A percentile compares a stretch with the other conserved stretches of the same genome.
These are phyloP conservation scores for Anhinga anhinga DNA, from an alignment of 2,113 vertebrate species.

Conservation along the genomic window DNA sequence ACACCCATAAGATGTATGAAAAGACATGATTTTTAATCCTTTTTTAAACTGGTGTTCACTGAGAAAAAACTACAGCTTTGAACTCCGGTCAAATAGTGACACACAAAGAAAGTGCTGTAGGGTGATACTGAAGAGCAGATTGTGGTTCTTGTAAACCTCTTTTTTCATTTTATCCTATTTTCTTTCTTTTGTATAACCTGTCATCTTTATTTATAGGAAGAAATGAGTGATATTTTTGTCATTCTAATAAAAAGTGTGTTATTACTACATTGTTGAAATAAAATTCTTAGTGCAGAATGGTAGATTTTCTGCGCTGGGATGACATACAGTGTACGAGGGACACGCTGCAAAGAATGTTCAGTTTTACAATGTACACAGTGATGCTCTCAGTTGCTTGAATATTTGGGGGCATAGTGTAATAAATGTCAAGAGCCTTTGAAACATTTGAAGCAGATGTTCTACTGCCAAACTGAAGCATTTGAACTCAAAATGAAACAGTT, in stretches of 20 bases:
- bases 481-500: conserved; percentile 64
- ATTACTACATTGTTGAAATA: not conserved
- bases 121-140: not conserved
- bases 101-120: not conserved
- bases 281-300: not conserved
- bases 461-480: conserved; percentile 55
- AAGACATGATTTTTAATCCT: not conserved
- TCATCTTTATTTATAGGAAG: conserved; percentile 16
- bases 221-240: conserved; percentile 32
- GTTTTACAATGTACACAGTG: not conserved
- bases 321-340: not conserved
- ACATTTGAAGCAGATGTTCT: conserved; percentile 60
- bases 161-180: not conserved
- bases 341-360: not conserved
- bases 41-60: not conserved
- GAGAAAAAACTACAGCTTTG: not conserved
- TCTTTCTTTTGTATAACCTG: not conserved
- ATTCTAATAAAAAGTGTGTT: conserved; percentile 13
- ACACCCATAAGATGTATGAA: not conserved
- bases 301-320: not conserved
- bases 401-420: not conserved
- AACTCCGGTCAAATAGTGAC: not conserved
- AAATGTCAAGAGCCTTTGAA: conserved; percentile 62
- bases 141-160: not conserved
- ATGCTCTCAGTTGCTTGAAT: not conserved